Percentiles rank a stretch among this genome's conserved stretches.
These are phyloP conservation scores for Darevskia nairensis DNA, from an alignment of 2,797 vertebrate genomes.

Conservation along the genomic window DNA sequence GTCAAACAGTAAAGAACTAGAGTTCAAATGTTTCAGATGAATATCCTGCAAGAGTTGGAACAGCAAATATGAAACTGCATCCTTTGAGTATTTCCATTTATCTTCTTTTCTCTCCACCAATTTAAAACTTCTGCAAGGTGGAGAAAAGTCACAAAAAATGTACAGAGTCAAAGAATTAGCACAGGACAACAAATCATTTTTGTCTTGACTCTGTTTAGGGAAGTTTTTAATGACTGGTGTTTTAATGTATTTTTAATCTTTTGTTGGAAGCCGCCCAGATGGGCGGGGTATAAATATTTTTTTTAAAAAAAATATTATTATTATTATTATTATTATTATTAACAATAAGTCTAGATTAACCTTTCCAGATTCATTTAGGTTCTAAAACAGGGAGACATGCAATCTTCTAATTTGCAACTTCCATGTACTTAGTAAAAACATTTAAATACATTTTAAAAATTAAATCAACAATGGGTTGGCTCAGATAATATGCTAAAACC, in stretches of 20 bases:
- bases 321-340: no score
- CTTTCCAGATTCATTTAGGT: constrained; percentile 70
- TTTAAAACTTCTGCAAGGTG: constrained; percentile 12
- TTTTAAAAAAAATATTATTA: no score
- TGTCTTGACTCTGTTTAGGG: constrained; percentile 53
- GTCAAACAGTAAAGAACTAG: neutral
- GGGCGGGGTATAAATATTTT: no score
- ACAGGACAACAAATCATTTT: constrained; percentile 40
- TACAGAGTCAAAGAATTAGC: neutral
- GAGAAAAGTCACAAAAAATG: constrained; percentile 41
- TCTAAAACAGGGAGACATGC: constrained; percentile 73
- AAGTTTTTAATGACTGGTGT: constrained; percentile 30
- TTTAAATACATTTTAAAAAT: constrained; percentile 75
- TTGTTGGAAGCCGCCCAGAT: no score
- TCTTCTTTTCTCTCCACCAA: neutral
- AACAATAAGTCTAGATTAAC: no score
- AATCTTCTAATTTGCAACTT: constrained; percentile 77
- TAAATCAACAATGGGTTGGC: constrained; percentile 76
- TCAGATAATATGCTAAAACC: neutral
- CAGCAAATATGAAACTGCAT: constrained; percentile 8
- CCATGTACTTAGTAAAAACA: constrained; percentile 71
- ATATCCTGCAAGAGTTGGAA: constrained; percentile 20
- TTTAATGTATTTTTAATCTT: no score
- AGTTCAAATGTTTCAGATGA: constrained; percentile 36
- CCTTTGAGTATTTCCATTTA: constrained; percentile 29